Evolutionary conservation across 2,888 invertebrate genomes (phyloP).

Genomic region (Drosophila histrio): DNA sequence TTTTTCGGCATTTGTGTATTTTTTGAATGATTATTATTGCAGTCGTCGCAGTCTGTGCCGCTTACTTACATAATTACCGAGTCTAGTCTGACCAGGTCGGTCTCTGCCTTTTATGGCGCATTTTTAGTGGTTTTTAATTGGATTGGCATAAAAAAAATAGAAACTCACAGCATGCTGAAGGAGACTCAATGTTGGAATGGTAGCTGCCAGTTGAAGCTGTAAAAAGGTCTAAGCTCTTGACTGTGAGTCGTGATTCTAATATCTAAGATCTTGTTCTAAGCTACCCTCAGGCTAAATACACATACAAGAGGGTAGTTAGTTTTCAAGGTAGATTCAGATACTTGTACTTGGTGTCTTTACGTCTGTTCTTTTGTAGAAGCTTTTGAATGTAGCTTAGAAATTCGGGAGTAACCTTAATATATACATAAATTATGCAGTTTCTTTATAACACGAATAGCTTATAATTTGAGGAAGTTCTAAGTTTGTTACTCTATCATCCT

Average conservation of each 20-base stretch:
- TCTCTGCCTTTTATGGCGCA: conserved; percentile 44
- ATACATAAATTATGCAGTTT: not conserved
- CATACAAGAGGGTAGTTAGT: not conserved
- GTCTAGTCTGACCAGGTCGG: conserved; percentile 31
- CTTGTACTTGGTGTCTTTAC: not conserved
- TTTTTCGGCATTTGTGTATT: conserved; percentile 20
- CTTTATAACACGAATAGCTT: not conserved
- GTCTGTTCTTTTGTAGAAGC: not conserved
- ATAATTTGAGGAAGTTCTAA: not conserved
- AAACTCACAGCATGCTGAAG: not conserved
- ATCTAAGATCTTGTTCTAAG: conserved; percentile 23
- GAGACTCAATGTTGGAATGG: conserved; percentile 5
- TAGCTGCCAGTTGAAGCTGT: conserved; percentile 2
- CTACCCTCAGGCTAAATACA: conserved; percentile 7
- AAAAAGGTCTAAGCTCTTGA: conserved; percentile 22
- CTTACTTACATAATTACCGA: conserved; percentile 70
- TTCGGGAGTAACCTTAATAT: not conserved
- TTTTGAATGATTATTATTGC: conserved; percentile 35
- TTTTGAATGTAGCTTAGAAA: not conserved
- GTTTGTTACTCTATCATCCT: not conserved
- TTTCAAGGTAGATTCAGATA: not conserved
- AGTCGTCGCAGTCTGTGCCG: conserved; percentile 30
- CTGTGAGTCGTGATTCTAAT: conserved; percentile 32
- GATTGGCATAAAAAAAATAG: conserved; percentile 36
- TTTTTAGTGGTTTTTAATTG: conserved; percentile 55